Conservation (phyloP, 2,797 vertebrate species). For the Sphaeramia orbicularis region DNA sequence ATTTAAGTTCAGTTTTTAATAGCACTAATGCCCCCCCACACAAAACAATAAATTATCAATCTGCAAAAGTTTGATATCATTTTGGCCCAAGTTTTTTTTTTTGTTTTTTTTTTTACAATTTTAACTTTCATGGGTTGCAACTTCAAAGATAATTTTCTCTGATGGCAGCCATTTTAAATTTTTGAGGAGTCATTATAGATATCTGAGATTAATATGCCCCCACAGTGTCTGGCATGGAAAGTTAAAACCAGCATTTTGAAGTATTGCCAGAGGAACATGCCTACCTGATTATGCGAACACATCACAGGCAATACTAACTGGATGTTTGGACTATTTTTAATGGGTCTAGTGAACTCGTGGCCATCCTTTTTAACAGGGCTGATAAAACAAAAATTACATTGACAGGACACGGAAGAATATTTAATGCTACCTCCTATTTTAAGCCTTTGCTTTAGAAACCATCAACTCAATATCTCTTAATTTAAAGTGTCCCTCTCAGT, state of each 20-base stretch:
- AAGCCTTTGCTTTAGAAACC: conserved; percentile 70
- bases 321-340: conserved; percentile 74
- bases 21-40: too few species aligned
- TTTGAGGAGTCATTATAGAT: conserved; percentile 63
- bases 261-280: conserved; percentile 57
- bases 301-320: conserved; percentile 64
- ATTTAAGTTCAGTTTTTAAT: too few species aligned
- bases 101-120: too few species aligned
- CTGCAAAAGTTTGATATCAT: neutral
- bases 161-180: conserved; percentile 41
- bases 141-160: conserved; percentile 43
- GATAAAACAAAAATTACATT: conserved; percentile 78
- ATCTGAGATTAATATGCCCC: conserved; percentile 57
- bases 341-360: conserved; percentile 52
- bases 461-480: conserved; percentile 74
- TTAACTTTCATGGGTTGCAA: conserved; percentile 30
- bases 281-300: conserved; percentile 53
- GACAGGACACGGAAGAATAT: conserved; percentile 76
- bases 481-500: conserved; percentile 72
- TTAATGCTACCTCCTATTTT: conserved; percentile 72
- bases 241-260: conserved; percentile 64
- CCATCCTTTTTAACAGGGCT: conserved; percentile 57
- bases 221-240: conserved; percentile 53
- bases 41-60: too few species aligned
- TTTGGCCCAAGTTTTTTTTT: neutral